These are phyloP conservation scores for Threskiornis aethiopicus DNA, from an alignment of 2,797 vertebrate genomes.

Conservation along the genomic window DNA sequence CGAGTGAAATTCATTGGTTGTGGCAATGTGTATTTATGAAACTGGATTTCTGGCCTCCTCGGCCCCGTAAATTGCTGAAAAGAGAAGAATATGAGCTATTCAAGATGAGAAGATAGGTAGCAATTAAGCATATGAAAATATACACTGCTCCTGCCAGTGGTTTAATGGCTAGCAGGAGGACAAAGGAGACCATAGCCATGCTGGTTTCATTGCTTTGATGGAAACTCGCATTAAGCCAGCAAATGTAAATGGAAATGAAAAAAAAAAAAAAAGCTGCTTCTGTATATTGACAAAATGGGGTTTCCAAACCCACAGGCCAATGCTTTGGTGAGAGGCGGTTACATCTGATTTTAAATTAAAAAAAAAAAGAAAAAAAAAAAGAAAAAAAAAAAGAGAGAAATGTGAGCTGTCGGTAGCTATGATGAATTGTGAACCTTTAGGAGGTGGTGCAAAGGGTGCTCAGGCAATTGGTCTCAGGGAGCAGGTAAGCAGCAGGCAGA, in stretches of 20 bases:
- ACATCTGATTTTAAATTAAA: not conserved
- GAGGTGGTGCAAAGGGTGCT: not conserved
- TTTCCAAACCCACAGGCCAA: not conserved
- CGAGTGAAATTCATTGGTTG: not conserved
- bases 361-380: not conserved
- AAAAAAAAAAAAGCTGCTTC: not conserved
- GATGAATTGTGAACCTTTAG: not conserved
- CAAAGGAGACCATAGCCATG: not conserved
- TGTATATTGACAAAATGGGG: not conserved
- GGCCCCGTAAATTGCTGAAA: not conserved
- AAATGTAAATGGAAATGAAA: not conserved
- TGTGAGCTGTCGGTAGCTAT: not conserved
- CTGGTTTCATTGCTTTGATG: not conserved
- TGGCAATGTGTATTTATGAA: not conserved
- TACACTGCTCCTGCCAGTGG: not conserved
- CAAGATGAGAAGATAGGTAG: not conserved
- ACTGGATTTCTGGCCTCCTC: not conserved
- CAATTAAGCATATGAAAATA: not conserved
- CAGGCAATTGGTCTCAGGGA: not conserved
- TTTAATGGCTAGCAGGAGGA: not conserved
- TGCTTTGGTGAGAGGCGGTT: not conserved
- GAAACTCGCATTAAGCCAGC: not conserved
- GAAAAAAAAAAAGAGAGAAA: not conserved
- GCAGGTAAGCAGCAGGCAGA: accelerated
- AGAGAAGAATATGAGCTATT: not conserved